Evolutionary conservation across 2,888 invertebrate genomes (phyloP), one percentile per base, ranked within the genome.

Genomic region (Sinelater perroti): DNA sequence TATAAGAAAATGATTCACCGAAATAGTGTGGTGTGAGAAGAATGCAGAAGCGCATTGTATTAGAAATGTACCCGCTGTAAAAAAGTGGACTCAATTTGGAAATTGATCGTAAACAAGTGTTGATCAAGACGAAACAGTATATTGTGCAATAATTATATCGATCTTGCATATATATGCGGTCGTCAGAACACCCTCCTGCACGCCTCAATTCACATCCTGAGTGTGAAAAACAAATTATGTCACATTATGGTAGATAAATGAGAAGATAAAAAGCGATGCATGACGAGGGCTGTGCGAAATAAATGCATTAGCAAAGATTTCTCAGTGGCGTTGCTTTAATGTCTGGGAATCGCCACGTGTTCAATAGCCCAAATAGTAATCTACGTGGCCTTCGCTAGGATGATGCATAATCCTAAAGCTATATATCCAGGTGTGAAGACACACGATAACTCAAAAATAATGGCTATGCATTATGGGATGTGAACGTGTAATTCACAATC

Each of bases 401-500:
- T 46, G 53, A 56, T 42, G 52, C 40, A 21, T 63, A 65, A 62
- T 59, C 62, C 56, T 24, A 63, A 66, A 69, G 67, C 67, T 70
- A 68, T n/a, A n/a, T 61, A 59, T 67, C 71, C 72, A 72, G 72
- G 71, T 72, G 72, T 67, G 50, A 56, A 63, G 47, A 65, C 64
- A 69, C 72, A 72, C 70, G 64, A 70, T 72, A 70, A 72, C 66
- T 71, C 68, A 71, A 53, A 60, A 61, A 65, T 69, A 66, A 64
- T 65, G 57, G 67, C 51, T 26, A 24, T 33, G 26, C 59, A 57
- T 62, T 64, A 63, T 30, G 16, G 18, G 35, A 35, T 18, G 13
- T 11, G 36, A 18, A 18, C 7, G 18, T 36, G 10, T 30, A 30
- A 30, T 30, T 30, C 30, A 35, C 17, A n/a, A 20, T 14, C 24